phyloP scores from a whole-genome alignment of 2,888 invertebrate species.

The Ptychoptera albimana region DNA sequence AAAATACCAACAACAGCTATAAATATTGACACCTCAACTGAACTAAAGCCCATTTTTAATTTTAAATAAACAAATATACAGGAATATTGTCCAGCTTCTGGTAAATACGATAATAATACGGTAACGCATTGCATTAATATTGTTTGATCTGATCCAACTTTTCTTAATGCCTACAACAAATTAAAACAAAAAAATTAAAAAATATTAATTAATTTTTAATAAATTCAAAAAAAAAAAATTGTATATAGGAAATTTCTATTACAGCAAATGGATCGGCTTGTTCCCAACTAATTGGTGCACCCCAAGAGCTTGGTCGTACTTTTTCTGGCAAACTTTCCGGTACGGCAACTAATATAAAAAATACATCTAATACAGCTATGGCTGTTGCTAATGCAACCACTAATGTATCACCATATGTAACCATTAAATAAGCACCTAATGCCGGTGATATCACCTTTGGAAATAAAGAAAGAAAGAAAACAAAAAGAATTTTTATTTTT shows the following conservation, averaged over 20 bases:
- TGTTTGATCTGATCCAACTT: conserved; percentile 89
- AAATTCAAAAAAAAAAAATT: not conserved
- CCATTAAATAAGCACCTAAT: conserved; percentile 78
- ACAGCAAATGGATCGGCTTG: conserved; percentile 95
- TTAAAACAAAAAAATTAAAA: not conserved
- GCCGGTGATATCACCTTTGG: conserved; percentile 87
- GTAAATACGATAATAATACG: conserved; percentile 93
- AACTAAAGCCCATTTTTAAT: conserved; percentile 91
- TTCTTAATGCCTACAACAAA: conserved; percentile 46
- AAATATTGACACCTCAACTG: conserved; percentile 90
- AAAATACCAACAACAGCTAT: conserved; percentile 94
- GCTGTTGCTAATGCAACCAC: conserved; percentile 92
- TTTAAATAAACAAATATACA: conserved; percentile 99
- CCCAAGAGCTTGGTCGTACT: conserved; percentile 61
- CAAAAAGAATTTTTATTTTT: not conserved
- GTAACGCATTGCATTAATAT: conserved; percentile 94
- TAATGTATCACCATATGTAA: conserved; percentile 64
- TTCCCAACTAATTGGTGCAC: conserved; percentile 88
- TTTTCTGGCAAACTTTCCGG: conserved; percentile 97
- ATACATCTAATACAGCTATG: conserved; percentile 89
- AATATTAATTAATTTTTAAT: not conserved
- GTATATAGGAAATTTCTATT: conserved; percentile 12
- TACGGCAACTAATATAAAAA: conserved; percentile 95
- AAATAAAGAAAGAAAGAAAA: conserved; percentile 7
- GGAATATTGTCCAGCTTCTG: conserved; percentile 97